Base-by-base conservation (phyloP, 2,797 vertebrate species). In the Rousettus madagascariensis region DNA sequence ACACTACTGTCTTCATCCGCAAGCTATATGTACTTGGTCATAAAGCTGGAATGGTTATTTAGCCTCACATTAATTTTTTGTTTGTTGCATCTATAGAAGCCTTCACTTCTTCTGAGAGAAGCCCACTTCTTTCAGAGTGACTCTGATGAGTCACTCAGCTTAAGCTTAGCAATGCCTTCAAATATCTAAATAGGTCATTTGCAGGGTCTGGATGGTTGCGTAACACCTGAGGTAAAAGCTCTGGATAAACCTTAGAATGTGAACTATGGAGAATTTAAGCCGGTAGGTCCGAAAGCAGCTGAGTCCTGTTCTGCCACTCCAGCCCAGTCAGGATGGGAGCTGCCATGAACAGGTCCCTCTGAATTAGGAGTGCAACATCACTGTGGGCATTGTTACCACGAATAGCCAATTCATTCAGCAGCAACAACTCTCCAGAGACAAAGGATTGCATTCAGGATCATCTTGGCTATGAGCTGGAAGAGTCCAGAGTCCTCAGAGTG, bases 1-100 rank as follows among this genome's bases (percentile, higher is more conserved):
- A 80, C 17, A n/a, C 12, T 15, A 15, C 19, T 22, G 19, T 59
- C 55, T 83, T 61, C 36, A 33, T 51, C 16, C 8, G 1, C 16
- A 74, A 46, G 53, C 33, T 43, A 0, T 46, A 0, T 17, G 74
- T 46, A 4, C 68, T 36, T 53, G 19, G 19, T 55, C 0, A 1
- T 49, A 59, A 66, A 59, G 26, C 5, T 63, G 30, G 43, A 79
- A 6, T 46, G 24, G 20, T 43, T 80, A 22, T 9, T 59, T 5
- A 30, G 30, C 41, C 17, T 93, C 59, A 26, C 41, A 30, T 20
- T 53, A 33, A 28, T 77, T 61, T 22, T 80, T 78, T 36, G 41
- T 66, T 82, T 53, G 26, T 49, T 74, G 89, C 16, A 82, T 72
- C 41, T 82, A 0, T 51, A 24, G 30, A 65, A 36, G 68, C 49